These are phyloP conservation scores for Rhinoptilus africanus DNA, from an alignment of 2,113 vertebrate species.

Conservation along the genomic window DNA sequence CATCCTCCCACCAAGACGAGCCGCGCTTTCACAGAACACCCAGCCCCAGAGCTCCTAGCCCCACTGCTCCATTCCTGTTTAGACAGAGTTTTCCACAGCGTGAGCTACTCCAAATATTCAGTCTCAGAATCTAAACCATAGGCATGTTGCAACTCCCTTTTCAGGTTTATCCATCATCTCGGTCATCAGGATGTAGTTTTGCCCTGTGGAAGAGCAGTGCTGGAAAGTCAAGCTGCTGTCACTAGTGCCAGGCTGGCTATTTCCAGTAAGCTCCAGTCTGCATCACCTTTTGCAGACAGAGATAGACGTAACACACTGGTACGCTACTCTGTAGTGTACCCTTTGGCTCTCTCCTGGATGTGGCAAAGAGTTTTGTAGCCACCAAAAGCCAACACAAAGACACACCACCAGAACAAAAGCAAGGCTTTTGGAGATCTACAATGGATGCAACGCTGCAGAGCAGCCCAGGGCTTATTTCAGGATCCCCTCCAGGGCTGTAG, in stretches of 20 bases:
- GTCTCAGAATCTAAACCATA: not conserved
- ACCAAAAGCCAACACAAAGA: not conserved
- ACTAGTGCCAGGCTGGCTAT: not conserved
- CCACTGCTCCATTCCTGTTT: not conserved
- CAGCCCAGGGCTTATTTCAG: not conserved
- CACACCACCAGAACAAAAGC: not conserved
- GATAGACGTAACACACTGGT: accelerated
- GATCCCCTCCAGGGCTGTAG: not conserved
- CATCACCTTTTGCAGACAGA: not conserved
- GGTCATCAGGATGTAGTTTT: not conserved
- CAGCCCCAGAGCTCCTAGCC: not conserved
- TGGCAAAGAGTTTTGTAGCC: not conserved
- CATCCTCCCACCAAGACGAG: not conserved
- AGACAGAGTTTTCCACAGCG: not conserved
- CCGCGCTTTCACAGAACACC: not conserved
- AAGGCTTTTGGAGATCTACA: not conserved
- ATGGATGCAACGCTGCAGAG: not conserved
- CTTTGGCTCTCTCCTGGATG: not conserved
- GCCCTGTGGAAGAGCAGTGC: not conserved
- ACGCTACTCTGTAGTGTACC: not conserved
- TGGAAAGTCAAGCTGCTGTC: not conserved
- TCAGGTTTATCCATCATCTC: not conserved
- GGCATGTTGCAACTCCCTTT: not conserved
- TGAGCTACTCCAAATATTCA: not conserved
- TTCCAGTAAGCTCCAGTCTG: not conserved